These are phyloP conservation scores for Otolemur garnettii DNA, from an alignment of 2,113 vertebrate genomes.

Conservation along the genomic window DNA sequence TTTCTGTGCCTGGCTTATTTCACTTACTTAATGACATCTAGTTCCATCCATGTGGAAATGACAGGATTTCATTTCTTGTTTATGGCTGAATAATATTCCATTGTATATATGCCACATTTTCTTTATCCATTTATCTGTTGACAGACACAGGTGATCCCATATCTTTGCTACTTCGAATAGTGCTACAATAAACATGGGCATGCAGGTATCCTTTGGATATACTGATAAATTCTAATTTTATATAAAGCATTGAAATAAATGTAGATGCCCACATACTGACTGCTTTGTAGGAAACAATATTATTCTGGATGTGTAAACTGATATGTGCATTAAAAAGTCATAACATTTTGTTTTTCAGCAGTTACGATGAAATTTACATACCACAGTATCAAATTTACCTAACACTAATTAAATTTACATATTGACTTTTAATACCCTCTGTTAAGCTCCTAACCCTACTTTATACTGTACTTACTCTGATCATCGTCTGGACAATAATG, in stretches of 20 bases:
- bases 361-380: background rate
- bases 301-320: background rate
- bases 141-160: background rate
- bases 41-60: background rate
- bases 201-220: background rate
- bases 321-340: background rate
- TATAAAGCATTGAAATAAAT: background rate
- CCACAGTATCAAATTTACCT: background rate
- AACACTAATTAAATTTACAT: background rate
- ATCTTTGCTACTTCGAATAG: background rate
- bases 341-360: background rate
- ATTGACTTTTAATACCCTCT: background rate
- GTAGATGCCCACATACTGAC: background rate
- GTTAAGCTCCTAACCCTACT: background rate
- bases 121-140: background rate
- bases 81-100: background rate
- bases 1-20: background rate
- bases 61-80: background rate
- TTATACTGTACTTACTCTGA: background rate
- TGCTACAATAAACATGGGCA: background rate
- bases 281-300: background rate
- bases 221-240: background rate
- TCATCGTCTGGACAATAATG: background rate
- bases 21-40: background rate
- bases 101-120: background rate